phyloP scores from a whole-genome alignment of 2,888 invertebrate genomes.

The Gastrophysa polygoni region DNA sequence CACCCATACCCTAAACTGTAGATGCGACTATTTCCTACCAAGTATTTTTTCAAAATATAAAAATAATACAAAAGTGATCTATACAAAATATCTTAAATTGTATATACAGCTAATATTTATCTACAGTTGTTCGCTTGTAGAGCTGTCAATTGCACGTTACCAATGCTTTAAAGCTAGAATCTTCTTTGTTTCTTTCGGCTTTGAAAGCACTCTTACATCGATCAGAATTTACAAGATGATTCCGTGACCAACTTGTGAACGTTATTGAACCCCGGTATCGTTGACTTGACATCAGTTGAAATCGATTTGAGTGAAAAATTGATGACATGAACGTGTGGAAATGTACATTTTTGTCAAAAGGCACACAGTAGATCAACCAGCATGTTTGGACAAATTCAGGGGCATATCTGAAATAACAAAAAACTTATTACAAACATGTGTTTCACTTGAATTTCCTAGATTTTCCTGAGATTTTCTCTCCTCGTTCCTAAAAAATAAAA shows the following conservation, averaged over 20 bases:
- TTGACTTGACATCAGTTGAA: neutral
- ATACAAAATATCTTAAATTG: conserved; percentile 34
- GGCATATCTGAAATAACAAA: conserved; percentile 82
- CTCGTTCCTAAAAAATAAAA: too few relatives aligned
- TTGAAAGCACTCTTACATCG: conserved; percentile 13
- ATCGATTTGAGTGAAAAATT: neutral
- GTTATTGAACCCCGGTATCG: neutral
- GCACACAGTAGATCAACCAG: conserved; percentile 61
- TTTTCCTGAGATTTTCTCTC: too few relatives aligned
- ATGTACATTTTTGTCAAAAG: conserved; percentile 37
- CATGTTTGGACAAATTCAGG: conserved; percentile 87
- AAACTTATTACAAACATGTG: conserved; percentile 24
- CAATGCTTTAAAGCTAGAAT: conserved; percentile 37
- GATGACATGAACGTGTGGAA: neutral
- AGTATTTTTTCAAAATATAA: conserved; percentile 27
- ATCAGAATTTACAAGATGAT: neutral
- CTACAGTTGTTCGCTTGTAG: conserved; percentile 39
- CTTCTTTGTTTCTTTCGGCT: conserved; percentile 11
- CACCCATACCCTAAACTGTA: neutral
- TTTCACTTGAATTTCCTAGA: too few relatives aligned
- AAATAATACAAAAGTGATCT: conserved; percentile 35
- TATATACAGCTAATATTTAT: conserved; percentile 36
- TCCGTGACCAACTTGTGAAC: neutral
- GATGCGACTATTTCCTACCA: conserved; percentile 12
- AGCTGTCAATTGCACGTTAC: conserved; percentile 43